A percentile compares a stretch with the other conserved stretches of the same genome.
Conservation (phyloP, 2,113 vertebrate species). For the Oryzias javanicus region DNA sequence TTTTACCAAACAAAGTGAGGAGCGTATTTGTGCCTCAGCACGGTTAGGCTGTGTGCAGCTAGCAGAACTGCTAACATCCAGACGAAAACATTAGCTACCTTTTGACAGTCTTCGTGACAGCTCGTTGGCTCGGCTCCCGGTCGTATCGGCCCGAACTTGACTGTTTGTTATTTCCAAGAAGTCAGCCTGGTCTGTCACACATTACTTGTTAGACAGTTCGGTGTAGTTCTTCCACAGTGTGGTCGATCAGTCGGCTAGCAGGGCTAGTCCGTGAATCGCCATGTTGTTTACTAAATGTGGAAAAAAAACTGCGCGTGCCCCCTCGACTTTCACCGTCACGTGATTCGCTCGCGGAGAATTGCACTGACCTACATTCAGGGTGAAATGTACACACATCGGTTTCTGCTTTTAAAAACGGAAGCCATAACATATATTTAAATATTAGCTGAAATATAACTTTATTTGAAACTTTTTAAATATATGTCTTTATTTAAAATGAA, state of each 20-base stretch:
- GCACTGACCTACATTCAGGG: neutral
- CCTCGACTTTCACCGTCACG: constrained; percentile 51
- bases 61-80: constrained; percentile 54
- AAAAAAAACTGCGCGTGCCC: constrained; percentile 52
- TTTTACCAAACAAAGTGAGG: neutral
- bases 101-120: constrained; percentile 48
- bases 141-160: neutral
- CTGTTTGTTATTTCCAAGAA: neutral
- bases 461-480: too few species aligned
- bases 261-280: constrained; percentile 58
- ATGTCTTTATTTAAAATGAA: too few species aligned
- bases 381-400: too few species aligned
- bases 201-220: neutral
- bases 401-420: too few species aligned
- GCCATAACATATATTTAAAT: too few species aligned
- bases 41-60: constrained; percentile 4
- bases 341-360: constrained; percentile 21
- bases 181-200: neutral
- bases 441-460: too few species aligned
- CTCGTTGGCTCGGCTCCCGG: constrained; percentile 25
- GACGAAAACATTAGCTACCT: constrained; percentile 39
- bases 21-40: neutral
- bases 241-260: constrained; percentile 22
- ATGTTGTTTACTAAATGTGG: constrained; percentile 80
- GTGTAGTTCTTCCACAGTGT: constrained; percentile 1